phyloP scores from a whole-genome alignment of 1,140 invertebrate genomes.

The Stenopsyche tienmushanensis region DNA sequence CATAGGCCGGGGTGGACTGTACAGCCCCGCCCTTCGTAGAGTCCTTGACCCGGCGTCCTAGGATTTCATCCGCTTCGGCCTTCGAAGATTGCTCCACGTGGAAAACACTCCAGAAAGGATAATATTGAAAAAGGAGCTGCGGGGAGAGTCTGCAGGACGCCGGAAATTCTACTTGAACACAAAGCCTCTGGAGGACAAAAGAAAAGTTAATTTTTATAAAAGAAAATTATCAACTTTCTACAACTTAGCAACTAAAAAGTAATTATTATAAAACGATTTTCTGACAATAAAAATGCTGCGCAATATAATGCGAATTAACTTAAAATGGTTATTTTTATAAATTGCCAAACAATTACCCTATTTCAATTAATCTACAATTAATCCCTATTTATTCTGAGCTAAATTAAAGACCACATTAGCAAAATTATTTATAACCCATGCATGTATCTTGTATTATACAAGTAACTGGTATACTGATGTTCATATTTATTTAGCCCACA shows the following conservation, averaged over 20 bases:
- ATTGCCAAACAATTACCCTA: background rate
- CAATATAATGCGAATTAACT: too few relatives aligned
- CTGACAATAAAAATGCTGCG: too few relatives aligned
- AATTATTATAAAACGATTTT: background rate
- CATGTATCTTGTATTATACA: too few relatives aligned
- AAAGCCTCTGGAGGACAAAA: background rate
- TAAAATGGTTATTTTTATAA: background rate
- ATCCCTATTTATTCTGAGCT: background rate
- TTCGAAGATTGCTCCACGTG: background rate
- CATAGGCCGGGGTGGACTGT: background rate
- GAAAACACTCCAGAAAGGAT: background rate
- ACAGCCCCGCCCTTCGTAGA: background rate
- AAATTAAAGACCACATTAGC: too few relatives aligned
- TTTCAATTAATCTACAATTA: background rate
- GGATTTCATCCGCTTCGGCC: background rate
- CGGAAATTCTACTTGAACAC: background rate
- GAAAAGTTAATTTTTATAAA: background rate
- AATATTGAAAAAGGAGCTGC: background rate
- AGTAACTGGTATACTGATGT: too few relatives aligned
- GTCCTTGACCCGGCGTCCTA: constrained; percentile 20
- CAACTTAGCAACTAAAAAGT: background rate
- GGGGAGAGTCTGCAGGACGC: background rate
- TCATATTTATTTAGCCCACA: too few relatives aligned
- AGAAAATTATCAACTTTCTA: background rate
- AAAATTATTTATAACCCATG: too few relatives aligned